Evolutionary conservation across 2,797 vertebrate species (phyloP).

Genomic region (Sebastes alutus): DNA sequence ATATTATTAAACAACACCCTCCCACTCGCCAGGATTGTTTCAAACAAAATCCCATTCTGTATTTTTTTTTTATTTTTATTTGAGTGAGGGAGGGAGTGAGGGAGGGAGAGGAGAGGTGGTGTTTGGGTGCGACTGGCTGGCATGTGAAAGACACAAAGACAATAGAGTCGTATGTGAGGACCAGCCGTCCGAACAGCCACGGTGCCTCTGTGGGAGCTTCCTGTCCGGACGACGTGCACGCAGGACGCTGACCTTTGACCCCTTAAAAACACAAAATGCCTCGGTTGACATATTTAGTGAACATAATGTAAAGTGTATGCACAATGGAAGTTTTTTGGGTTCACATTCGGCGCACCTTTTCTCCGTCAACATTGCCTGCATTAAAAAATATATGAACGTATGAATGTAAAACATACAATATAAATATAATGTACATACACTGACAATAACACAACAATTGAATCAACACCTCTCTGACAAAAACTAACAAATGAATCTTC

Average conservation of each 20-base stretch:
- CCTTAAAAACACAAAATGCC: constrained; percentile 43
- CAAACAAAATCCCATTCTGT: neutral
- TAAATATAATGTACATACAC: neutral
- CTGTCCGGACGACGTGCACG: constrained; percentile 35
- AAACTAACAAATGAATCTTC: neutral
- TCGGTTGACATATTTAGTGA: constrained; percentile 33
- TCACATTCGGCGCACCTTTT: neutral
- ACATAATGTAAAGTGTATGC: constrained; percentile 3
- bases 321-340: neutral
- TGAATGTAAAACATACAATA: neutral
- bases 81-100: neutral
- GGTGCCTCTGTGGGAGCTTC: constrained; percentile 51
- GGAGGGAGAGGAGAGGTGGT: constrained; percentile 18
- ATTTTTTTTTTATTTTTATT: neutral
- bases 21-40: constrained; percentile 41
- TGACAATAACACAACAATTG: neutral
- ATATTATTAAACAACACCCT: constrained; percentile 31
- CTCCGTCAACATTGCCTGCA: neutral
- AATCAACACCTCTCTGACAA: neutral
- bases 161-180: constrained; percentile 56
- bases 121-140: constrained; percentile 33
- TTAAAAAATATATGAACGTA: neutral
- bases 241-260: constrained; percentile 52
- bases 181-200: constrained; percentile 12
- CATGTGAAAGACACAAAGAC: constrained; percentile 62